Evolutionary conservation across 2,888 invertebrate species (phyloP), one percentile per base, ranked within the genome.

Genomic region (Dexiosoma caninum): DNA sequence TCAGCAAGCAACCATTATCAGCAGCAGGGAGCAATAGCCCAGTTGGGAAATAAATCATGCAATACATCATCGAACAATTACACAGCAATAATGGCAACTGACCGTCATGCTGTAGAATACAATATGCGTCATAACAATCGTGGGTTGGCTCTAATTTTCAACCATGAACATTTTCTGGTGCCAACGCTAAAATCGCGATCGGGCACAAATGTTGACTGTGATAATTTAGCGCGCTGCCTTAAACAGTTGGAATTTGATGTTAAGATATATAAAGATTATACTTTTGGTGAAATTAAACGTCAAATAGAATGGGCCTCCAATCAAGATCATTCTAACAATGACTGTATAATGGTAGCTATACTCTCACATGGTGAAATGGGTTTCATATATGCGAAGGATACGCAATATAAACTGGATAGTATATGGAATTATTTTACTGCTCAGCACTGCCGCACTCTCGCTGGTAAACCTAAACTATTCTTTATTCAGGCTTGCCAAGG

Each of bases 401-500:
- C 93, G 2, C 94, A 94, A 72, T 95, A 97, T 87, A 95, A 95
- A 87, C 93, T 96, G 40, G 96, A 97, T 60, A 91, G 92, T 71
- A 91, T 96, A 83, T 96, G 95, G 95, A 92, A 93, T 72, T 92
- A 93, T 83, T 96, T 96, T 86, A 95, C 96, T 27, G 94, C 95
- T 21, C 95, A 96, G 86, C 94, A 93, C 83, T 97, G 97, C 85
- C 95, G 95, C 14, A 91, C 94, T 19, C 91, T 98, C 66, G 96
- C 96, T 84, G 97, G 97, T 53, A 97, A 97, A 89, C 96, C 93
- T 2, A 93, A 93, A 81, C 79, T 90, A 10, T 95, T 95, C 88
- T 95, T 95, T 83, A 93, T 95, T 83, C 94, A 98, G 92, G 97
- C 97, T 76, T 98, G 98, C 85, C 97, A 97, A 90, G 97, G 97